Conservation (phyloP, 2,113 vertebrate species). For the Burhinus bistriatus region DNA sequence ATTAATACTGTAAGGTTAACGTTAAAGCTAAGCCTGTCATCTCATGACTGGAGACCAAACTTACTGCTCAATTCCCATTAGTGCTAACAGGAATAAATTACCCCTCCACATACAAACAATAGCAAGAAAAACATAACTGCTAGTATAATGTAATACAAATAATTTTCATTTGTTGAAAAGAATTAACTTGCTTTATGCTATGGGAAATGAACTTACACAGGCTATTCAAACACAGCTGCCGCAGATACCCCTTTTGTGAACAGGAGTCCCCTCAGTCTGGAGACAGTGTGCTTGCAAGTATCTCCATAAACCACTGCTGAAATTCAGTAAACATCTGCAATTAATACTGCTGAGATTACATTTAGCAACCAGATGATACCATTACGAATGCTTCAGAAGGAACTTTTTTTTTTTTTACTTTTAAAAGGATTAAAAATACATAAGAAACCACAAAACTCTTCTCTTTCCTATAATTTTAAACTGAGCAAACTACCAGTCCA, state of each 20-base stretch:
- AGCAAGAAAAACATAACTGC: not conserved
- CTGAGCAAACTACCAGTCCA: not conserved
- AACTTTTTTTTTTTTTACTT: not conserved
- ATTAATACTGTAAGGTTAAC: not conserved
- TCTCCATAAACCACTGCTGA: not conserved
- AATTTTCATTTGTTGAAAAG: not conserved
- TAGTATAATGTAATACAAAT: not conserved
- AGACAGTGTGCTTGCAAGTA: not conserved
- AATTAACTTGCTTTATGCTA: not conserved
- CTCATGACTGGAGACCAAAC: not conserved
- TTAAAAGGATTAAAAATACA: not conserved
- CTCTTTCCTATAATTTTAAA: conserved; percentile 35
- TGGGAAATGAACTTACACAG: not conserved
- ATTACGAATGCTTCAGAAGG: not conserved
- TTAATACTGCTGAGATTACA: not conserved
- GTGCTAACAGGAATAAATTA: not conserved
- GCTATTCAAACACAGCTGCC: not conserved
- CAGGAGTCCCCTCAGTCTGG: not conserved
- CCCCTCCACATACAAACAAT: not conserved
- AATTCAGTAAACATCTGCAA: not conserved
- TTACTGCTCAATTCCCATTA: not conserved
- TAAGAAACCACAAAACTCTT: conserved; percentile 3
- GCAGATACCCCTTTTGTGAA: not conserved
- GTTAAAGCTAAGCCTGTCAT: not conserved
- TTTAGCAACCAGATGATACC: not conserved